These are phyloP conservation scores for Peromyscus attwateri DNA, from an alignment of 2,797 vertebrate species.

Conservation along the genomic window DNA sequence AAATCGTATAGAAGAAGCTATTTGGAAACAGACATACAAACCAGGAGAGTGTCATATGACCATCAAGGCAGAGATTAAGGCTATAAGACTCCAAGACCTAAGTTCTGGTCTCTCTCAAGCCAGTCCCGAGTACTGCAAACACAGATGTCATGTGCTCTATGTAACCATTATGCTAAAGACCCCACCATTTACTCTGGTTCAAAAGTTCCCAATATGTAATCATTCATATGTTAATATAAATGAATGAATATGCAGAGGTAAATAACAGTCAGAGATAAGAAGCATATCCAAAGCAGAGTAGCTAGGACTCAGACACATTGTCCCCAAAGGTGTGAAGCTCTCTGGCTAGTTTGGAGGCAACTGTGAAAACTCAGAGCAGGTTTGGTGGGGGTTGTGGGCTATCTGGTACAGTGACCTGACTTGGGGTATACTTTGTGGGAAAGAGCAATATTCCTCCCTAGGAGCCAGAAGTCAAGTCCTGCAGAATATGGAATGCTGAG, in stretches of 20 bases:
- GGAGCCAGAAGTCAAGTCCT: neutral
- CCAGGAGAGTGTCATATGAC: neutral
- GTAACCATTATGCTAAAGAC: neutral
- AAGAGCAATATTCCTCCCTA: neutral
- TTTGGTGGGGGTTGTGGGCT: neutral
- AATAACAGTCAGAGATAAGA: neutral
- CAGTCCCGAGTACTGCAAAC: neutral
- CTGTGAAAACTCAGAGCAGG: neutral
- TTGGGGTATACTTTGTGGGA: neutral
- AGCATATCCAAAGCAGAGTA: neutral
- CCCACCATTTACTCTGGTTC: neutral
- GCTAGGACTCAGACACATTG: neutral
- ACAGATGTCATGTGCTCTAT: neutral
- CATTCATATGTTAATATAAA: neutral
- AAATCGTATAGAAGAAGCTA: neutral
- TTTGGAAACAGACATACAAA: neutral
- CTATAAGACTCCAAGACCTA: neutral
- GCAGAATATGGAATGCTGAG: neutral
- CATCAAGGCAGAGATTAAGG: neutral
- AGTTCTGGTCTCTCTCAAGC: neutral
- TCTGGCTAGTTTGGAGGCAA: neutral
- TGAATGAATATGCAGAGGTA: neutral
- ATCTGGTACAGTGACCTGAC: neutral
- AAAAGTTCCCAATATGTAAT: neutral
- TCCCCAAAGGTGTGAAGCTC: neutral